These are phyloP conservation scores for Epizoanthus stellaris DNA, from an alignment of 92 coral and sea anemone genomes.

Conservation along the genomic window DNA sequence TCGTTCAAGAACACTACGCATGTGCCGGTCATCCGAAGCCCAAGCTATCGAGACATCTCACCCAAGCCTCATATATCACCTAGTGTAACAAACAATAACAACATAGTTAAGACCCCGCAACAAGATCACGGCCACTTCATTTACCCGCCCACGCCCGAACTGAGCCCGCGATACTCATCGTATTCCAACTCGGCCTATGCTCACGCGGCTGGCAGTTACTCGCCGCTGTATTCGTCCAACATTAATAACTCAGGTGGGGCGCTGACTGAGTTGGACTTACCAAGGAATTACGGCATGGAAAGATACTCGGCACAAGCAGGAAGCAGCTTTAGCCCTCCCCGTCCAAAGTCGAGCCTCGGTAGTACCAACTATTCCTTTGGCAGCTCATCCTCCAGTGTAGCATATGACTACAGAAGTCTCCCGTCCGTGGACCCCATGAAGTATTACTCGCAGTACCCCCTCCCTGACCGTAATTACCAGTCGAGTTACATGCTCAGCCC, in stretches of 20 bases:
- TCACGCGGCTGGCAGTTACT: slow-evolving; percentile 67
- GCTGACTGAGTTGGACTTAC: slow-evolving; percentile 76
- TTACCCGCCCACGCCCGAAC: slow-evolving; percentile 86
- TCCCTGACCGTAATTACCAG: slow-evolving; percentile 82
- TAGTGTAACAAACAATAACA: slow-evolving; percentile 75
- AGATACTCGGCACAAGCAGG: slow-evolving; percentile 66
- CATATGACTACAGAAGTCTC: slow-evolving; percentile 80
- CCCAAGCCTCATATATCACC: slow-evolving; percentile 70
- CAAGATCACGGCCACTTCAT: slow-evolving; percentile 87
- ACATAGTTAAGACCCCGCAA: slow-evolving; percentile 66
- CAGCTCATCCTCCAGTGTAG: slow-evolving; percentile 59
- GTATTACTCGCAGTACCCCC: slow-evolving; percentile 89
- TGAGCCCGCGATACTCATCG: slow-evolving; percentile 82
- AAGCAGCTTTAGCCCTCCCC: slow-evolving; percentile 67
- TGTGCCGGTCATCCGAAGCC: slow-evolving; percentile 58
- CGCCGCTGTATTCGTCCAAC: slow-evolving; percentile 58
- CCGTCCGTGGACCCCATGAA: slow-evolving; percentile 86
- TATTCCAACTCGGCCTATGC: slow-evolving; percentile 65
- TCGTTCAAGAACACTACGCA: slow-evolving; percentile 47
- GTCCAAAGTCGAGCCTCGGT: slow-evolving; percentile 74
- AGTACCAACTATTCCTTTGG: slow-evolving; percentile 65
- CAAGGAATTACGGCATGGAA: slow-evolving; percentile 77
- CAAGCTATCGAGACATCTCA: slow-evolving; percentile 71
- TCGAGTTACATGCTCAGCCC: slow-evolving; percentile 84
- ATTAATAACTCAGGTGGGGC: slow-evolving; percentile 54